Base-by-base conservation (phyloP, 2,888 invertebrate genomes). In the Dermolepida albohirtum region DNA sequence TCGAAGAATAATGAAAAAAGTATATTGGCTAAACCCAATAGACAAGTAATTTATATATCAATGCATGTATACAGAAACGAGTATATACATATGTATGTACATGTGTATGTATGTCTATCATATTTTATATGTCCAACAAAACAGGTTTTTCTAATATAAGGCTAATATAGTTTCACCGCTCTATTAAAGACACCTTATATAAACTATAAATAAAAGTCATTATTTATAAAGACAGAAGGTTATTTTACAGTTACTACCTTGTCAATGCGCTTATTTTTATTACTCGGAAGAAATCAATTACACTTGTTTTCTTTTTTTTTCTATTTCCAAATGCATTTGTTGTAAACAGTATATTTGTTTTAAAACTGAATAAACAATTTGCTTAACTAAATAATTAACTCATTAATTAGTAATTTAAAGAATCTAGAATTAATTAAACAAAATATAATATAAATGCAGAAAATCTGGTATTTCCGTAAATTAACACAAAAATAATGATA, bases 151-250 rank as follows among this genome's bases (percentile, higher is more conserved):
- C 57, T 59, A 34, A 34, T 34, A 47, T 59, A 29, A 59, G 43
- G 17, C 22, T 43, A 57, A 57, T 55, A 55, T 43, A 57, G 44
- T 59, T 59, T 59, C 59, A 59, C 59, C 59, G 29, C 17, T 59
- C 59, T 47, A 59, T 47, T 47, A 59, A 34, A 59, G 59, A 47
- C 8, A 59, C 59, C 59, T 59, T 59, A 47, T 47, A 59, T 59
- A 59, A 59, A 59, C 47, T 16, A 47, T 59, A 47, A 59, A 59
- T 59, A 59, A 59, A 59, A 59, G 59, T 59, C 27, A 59, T 29
- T 47, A 47, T 16, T 47, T 59, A 59, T 59, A 44, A 59, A 29
- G 29, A 34, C 44, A 47, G 47, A 59, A 59, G 59, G 59, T 59
- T 59, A 47, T 17, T 59, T 47, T 59, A 44, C 44, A 44, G 14